These are phyloP conservation scores for Chauna torquata DNA, from an alignment of 2,113 vertebrate species.

Conservation along the genomic window DNA sequence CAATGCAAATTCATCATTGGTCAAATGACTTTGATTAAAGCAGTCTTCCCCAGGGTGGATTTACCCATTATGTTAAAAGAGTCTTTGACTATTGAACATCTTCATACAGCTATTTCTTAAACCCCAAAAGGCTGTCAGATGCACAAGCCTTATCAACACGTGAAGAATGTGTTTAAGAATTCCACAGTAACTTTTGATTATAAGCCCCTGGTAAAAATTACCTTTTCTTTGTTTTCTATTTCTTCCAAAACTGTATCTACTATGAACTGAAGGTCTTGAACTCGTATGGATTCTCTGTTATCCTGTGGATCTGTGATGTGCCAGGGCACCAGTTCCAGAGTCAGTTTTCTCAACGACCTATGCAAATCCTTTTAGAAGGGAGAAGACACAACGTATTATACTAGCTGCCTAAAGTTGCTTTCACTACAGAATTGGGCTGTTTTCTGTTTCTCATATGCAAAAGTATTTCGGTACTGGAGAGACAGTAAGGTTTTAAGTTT, in stretches of 20 bases:
- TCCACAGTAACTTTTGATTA: not conserved
- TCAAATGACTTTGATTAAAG: constrained; percentile 12
- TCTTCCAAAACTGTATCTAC: constrained; percentile 86
- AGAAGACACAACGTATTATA: not conserved
- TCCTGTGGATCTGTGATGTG: constrained; percentile 44
- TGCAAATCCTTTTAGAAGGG: constrained; percentile 77
- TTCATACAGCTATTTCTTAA: constrained; percentile 5
- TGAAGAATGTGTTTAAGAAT: not conserved
- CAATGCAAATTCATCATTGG: not conserved
- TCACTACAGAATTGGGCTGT: not conserved
- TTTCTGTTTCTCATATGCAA: not conserved
- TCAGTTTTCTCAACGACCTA: constrained; percentile 75
- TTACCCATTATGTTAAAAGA: not conserved
- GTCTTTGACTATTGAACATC: not conserved
- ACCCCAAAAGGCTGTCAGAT: not conserved
- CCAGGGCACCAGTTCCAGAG: constrained; percentile 78
- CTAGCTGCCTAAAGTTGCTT: not conserved
- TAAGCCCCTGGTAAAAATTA: constrained; percentile 13
- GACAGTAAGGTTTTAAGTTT: not conserved
- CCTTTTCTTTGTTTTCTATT: constrained; percentile 76
- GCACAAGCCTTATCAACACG: not conserved
- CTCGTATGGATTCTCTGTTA: constrained; percentile 61
- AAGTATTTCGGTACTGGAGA: not conserved
- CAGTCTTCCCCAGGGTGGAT: not conserved
- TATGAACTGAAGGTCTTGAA: constrained; percentile 84